Conservation (phyloP, 2,888 invertebrate species). For the Barypeithes pellucidus region DNA sequence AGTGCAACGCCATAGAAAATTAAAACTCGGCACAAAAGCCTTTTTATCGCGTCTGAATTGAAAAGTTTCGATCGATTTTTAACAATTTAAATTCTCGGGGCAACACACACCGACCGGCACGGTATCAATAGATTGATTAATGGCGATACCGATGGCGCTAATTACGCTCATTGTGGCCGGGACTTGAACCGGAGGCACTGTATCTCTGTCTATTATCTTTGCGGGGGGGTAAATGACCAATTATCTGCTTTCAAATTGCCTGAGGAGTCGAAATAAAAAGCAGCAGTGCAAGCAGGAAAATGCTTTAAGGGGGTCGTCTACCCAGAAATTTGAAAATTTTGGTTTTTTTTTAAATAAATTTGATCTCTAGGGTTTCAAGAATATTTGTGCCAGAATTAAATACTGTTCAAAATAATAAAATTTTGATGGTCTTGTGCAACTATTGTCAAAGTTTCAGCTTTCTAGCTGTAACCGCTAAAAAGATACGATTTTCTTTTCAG, state of each 20-base stretch:
- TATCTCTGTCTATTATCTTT: conserved; percentile 46
- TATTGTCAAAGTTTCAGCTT: no score
- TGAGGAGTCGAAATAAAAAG: no score
- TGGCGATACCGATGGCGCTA: conserved; percentile 45
- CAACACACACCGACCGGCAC: conserved; percentile 39
- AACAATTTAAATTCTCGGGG: conserved; percentile 46
- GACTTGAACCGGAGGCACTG: conserved; percentile 32
- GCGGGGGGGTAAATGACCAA: conserved; percentile 19
- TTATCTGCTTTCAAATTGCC: neutral
- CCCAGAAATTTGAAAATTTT: no score
- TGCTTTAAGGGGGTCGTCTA: no score
- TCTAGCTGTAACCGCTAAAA: no score
- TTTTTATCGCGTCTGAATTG: conserved; percentile 38
- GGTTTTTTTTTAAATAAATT: no score
- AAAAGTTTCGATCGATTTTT: conserved; percentile 50
- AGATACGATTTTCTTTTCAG: no score
- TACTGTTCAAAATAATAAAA: no score
- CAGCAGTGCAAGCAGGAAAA: no score
- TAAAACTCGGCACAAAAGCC: conserved; percentile 43
- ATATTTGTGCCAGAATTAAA: no score
- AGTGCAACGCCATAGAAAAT: conserved; percentile 39
- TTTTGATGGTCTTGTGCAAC: no score
- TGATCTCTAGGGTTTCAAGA: no score
- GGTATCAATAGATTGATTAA: conserved; percentile 52
- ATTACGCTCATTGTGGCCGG: conserved; percentile 47